Conservation (phyloP, 2,797 vertebrate genomes). For the Crax fasciolata region DNA sequence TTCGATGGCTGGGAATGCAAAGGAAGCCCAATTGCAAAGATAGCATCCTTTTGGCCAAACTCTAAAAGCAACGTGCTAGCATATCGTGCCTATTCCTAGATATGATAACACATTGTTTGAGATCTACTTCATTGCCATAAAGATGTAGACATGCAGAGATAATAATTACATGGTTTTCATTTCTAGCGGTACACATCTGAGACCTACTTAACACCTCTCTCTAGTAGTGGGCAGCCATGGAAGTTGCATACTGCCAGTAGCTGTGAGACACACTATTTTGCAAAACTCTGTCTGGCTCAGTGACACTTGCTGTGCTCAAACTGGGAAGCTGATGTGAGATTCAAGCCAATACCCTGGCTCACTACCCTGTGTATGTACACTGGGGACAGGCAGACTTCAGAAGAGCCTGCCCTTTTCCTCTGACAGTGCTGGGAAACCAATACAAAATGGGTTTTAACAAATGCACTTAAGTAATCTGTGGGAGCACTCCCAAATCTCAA, state of each 20-base stretch:
- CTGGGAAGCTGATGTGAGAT: fast-evolving
- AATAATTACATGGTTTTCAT: background rate
- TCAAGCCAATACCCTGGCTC: background rate
- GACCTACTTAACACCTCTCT: background rate
- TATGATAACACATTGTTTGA: background rate
- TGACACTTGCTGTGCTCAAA: background rate
- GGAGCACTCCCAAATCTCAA: background rate
- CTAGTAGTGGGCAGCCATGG: background rate
- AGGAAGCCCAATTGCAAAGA: background rate
- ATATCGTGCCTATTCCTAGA: background rate
- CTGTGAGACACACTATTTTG: background rate
- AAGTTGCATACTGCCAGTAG: background rate
- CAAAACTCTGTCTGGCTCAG: background rate
- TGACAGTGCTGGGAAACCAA: background rate
- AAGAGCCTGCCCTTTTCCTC: background rate
- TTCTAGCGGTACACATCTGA: background rate
- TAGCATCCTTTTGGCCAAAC: background rate
- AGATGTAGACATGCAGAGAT: background rate
- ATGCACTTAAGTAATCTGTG: background rate
- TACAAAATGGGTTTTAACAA: background rate
- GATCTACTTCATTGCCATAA: background rate
- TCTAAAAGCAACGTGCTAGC: background rate
- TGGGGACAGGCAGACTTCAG: background rate
- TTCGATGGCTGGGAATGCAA: background rate
- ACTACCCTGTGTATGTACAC: background rate